Percentiles rank a stretch among this genome's conserved stretches.
These are phyloP conservation scores for Merluccius polli DNA, from an alignment of 2,797 vertebrate genomes.

Conservation along the genomic window DNA sequence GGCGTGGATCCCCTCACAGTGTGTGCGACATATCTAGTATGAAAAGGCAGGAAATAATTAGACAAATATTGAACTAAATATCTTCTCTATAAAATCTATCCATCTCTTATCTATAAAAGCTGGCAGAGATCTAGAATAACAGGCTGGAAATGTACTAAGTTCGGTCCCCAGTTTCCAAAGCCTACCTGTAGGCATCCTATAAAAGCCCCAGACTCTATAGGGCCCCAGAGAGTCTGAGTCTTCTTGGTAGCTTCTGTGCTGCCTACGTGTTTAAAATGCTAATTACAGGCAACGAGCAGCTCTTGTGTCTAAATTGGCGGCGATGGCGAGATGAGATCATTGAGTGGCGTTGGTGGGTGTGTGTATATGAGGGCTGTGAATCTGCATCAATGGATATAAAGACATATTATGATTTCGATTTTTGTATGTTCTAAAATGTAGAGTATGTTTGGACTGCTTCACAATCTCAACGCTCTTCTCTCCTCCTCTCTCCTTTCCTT, in stretches of 20 bases:
- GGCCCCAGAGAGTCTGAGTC: not conserved
- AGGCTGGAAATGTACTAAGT: not conserved
- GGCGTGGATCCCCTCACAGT: not conserved
- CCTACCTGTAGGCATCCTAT: not conserved
- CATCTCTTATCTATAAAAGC: not conserved
- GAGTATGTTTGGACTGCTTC: not conserved
- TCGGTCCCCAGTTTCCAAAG: not conserved
- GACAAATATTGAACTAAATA: not conserved
- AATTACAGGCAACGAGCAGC: not conserved
- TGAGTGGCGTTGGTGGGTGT: not conserved
- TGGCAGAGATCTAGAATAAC: not conserved
- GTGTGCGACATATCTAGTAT: not conserved
- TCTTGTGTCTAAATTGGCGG: too few species aligned
- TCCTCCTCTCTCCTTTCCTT: not conserved
- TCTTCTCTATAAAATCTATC: too few species aligned
- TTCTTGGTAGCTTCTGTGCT: not conserved
- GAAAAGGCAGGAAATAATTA: not conserved
- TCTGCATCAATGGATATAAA: not conserved
- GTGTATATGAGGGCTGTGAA: not conserved
- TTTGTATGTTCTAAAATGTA: not conserved
- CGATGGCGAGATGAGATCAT: not conserved
- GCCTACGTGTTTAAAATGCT: not conserved
- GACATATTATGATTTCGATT: not conserved
- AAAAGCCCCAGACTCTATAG: not conserved
- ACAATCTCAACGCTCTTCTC: not conserved